Base-by-base conservation (phyloP, 2,797 vertebrate species). In the Melanotaenia maccullochi region DNA sequence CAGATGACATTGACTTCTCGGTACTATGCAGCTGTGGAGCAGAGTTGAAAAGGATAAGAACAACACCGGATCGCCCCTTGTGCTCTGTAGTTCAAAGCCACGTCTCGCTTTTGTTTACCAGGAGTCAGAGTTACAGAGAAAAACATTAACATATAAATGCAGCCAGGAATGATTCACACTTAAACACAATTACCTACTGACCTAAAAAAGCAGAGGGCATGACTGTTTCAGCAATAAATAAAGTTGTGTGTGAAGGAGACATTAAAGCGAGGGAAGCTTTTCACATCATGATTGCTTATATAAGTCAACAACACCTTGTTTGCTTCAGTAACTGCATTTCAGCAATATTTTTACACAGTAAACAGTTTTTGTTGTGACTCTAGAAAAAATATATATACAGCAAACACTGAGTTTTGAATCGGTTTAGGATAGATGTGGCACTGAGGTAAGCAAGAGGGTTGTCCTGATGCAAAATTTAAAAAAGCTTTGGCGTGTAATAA, bases 71-170 rank as follows among this genome's bases (percentile, higher is more conserved):
- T 89, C 74, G 59, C 74, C 75, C 70, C 73, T 77, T 25, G 14
- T 58, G 67, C 68, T 76, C 73, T 67, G 71, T 60, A 76, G 73
- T 90, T 91, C 84, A 89, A 89, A 90, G 84, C 56, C 36, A 24
- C 0, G 65, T 64, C 81, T 73, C 61, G 79, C 49, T 86, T 75
- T 87, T 86, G 80, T 89, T 89, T 85, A 78, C 69, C 60, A 69
- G 65, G 79, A 90, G 83, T 89, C 85, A 77, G 65, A 76, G 78
- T 69, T 75, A 80, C 81, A 51, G 9, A 71, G 63, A 87, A 63
- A 78, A 51, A 79, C 75, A 94, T 93, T 94, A 90, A 82, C 93
- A 93, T 93, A 87, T 93, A 90, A 93, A 92, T 93, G 78, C 86
- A 84, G 76, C 68, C 73, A 75, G 75, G 82, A 83, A 75, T 90